Percentiles rank a stretch among this genome's conserved stretches.
These are phyloP conservation scores for Drosophila littoralis DNA, from an alignment of 1,140 invertebrate genomes.

Conservation along the genomic window DNA sequence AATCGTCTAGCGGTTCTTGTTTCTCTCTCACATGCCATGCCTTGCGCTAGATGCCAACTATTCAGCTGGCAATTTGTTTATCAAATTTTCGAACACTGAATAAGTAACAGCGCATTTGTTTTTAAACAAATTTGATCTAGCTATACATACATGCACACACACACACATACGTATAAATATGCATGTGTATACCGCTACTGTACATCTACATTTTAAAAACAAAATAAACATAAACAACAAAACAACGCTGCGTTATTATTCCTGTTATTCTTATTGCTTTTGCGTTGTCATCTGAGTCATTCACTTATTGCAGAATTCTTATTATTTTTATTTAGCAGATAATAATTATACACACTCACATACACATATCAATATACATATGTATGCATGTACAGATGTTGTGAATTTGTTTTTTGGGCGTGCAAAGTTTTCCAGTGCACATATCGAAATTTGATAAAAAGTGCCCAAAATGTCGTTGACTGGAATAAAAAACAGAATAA, in stretches of 20 bases:
- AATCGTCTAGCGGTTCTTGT: conserved; percentile 19
- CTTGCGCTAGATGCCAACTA: conserved; percentile 55
- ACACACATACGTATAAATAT: conserved; percentile 13
- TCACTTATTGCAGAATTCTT: conserved; percentile 77
- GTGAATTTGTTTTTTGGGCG: conserved; percentile 45
- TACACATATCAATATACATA: conserved; percentile 17
- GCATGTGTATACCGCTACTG: conserved; percentile 16
- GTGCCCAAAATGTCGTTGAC: conserved; percentile 44
- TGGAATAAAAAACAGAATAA: conserved; percentile 3
- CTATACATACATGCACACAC: neutral
- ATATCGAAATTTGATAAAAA: conserved; percentile 21
- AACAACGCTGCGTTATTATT: conserved; percentile 42
- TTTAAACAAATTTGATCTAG: conserved; percentile 52
- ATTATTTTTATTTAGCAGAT: conserved; percentile 45
- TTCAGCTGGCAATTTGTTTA: conserved; percentile 44
- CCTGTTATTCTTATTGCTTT: conserved; percentile 54
- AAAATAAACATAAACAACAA: conserved; percentile 62
- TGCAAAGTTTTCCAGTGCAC: conserved; percentile 15
- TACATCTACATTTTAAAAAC: conserved; percentile 55
- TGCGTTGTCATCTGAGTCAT: conserved; percentile 63
- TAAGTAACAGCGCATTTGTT: conserved; percentile 41
- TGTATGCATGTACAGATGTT: conserved; percentile 38
- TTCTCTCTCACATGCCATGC: conserved; percentile 27
- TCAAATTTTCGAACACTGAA: conserved; percentile 43
- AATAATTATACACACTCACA: conserved; percentile 51